Evolutionary conservation across 2,113 vertebrate species (phyloP).

Genomic region (Azemiops feae): DNA sequence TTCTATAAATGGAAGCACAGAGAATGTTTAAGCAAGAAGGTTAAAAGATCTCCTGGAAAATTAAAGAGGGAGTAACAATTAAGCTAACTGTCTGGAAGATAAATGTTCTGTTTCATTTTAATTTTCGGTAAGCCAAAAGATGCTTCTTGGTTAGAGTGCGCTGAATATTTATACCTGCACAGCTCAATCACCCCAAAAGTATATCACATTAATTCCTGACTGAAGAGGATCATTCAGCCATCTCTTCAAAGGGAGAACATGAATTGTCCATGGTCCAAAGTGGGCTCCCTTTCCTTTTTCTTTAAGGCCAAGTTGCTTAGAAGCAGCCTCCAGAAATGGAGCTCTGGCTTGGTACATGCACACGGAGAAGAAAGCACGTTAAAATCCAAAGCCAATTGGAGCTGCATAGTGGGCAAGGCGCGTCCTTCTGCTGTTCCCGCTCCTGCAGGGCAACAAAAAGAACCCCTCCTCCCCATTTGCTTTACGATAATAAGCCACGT

Average conservation of each 20-base stretch:
- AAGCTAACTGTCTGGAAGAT: constrained; percentile 21
- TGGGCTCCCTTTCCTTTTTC: fast-evolving
- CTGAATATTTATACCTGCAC: neutral
- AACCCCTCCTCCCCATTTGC: neutral
- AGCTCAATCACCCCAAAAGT: constrained; percentile 24
- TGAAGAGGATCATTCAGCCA: constrained; percentile 33
- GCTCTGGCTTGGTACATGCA: neutral
- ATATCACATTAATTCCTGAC: constrained; percentile 4
- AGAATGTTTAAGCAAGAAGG: constrained; percentile 55
- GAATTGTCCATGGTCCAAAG: neutral
- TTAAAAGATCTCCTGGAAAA: constrained; percentile 44
- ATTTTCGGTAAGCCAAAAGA: constrained; percentile 25
- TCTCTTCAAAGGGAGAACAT: neutral
- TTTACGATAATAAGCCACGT: neutral
- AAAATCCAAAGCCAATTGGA: neutral
- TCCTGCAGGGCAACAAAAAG: neutral
- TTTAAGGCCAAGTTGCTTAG: neutral
- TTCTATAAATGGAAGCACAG: constrained; percentile 75
- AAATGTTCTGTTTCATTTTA: constrained; percentile 36
- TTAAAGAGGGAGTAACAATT: constrained; percentile 29
- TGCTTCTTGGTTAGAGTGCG: neutral
- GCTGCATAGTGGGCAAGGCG: fast-evolving
- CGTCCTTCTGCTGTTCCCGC: neutral
- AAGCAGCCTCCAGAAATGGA: neutral
- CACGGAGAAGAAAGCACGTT: neutral